Base-by-base conservation (phyloP, 2,888 invertebrate genomes). In the Stratiomys singularior region DNA sequence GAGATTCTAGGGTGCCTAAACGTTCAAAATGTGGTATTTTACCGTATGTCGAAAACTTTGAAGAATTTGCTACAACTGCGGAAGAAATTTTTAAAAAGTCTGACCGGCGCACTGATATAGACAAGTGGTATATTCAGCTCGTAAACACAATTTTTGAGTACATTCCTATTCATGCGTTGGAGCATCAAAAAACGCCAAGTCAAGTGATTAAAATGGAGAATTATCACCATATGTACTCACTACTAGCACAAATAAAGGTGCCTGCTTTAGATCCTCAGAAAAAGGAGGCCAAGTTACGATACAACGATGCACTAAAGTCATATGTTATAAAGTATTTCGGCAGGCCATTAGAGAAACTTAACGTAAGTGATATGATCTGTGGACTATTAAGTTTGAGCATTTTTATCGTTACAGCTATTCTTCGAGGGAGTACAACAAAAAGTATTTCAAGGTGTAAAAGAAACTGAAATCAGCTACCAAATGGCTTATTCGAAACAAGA, bases 321-420 rank as follows among this genome's bases (percentile, higher is more conserved):
- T 99, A 99, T 89, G 99, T 99, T 64, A 96, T 94, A 79, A 93
- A 95, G 84, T 96, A 97, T 88, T 97, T 99, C 89, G 98, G 99
- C 30, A 90, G 97, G 79, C 97, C 97, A 0, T 86, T 97, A 77
- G 96, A 96, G 84, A 96, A 96, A 88, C 88, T 97, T 23, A 96
- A 96, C 87, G 96, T 96, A 88, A 76, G 37, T 2, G 18, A 37
- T 5, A 9, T 3, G 7, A 23, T 77, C 52, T n/a, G n/a, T n/a
- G n/a, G n/a, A 52, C 64, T 78, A 52, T 52, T 25, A n/a, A 27
- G 1, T 64, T 67, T 18, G 46, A 37, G 7, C 18, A 44, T 21
- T 71, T 30, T 64, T 76, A 56, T 79, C 80, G 79, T 88, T 89
- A 30, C 87, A 97, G 94, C 91, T 92, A 82, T 99, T 99, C 89